These are phyloP conservation scores for Melinopterus prodromus DNA, from an alignment of 2,888 invertebrate species.

Conservation along the genomic window DNA sequence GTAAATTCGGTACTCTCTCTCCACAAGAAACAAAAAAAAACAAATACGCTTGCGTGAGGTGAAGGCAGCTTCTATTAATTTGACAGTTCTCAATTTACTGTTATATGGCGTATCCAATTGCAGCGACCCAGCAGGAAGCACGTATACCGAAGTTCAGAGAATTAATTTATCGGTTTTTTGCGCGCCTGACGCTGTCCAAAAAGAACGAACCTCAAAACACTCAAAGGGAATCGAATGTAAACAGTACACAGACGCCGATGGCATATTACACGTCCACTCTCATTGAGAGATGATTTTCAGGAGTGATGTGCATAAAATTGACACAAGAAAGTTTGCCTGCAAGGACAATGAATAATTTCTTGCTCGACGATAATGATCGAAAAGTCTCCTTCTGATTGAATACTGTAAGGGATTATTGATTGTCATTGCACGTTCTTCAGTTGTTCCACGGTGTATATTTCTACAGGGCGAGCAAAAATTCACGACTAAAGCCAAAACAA, in stretches of 20 bases:
- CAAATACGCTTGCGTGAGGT: background rate
- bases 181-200: background rate
- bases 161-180: constrained; percentile 4
- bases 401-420: background rate
- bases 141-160: constrained; percentile 4
- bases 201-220: background rate
- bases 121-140: constrained; percentile 4
- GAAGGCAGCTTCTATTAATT: background rate
- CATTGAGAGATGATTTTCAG: background rate
- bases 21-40: background rate
- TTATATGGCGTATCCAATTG: background rate
- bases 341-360: background rate
- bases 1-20: background rate
- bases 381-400: background rate
- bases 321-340: background rate
- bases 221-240: constrained; percentile 4
- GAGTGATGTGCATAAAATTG: constrained; percentile 4
- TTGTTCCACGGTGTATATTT: background rate
- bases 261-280: background rate
- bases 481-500: no score
- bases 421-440: background rate
- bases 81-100: background rate
- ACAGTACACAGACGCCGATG: background rate
- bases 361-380: background rate
- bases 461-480: no score